phyloP scores from a whole-genome alignment of 2,888 invertebrate genomes.

The Endotricha flammealis region DNA sequence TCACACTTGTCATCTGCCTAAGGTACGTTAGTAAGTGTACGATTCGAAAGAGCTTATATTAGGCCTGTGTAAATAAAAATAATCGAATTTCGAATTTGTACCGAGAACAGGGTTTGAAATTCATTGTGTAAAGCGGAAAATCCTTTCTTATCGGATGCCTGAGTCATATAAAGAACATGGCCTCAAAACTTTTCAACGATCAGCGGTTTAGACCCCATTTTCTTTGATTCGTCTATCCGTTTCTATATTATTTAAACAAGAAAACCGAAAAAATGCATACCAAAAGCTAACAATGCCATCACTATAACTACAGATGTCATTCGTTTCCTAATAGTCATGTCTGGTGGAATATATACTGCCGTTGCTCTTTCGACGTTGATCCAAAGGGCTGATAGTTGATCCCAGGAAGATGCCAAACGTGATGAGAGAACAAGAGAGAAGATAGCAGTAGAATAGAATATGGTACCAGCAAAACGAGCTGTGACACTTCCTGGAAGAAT shows the following conservation, averaged over 20 bases:
- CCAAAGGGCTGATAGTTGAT: conserved; percentile 33
- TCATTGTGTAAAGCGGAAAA: too few relatives aligned
- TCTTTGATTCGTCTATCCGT: too few relatives aligned
- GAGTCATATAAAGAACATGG: too few relatives aligned
- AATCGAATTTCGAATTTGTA: too few relatives aligned
- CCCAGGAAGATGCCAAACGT: conserved; percentile 37
- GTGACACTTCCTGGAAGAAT: conserved; percentile 41
- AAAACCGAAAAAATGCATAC: conserved; percentile 28
- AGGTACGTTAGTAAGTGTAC: too few relatives aligned
- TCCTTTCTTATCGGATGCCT: too few relatives aligned
- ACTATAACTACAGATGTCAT: conserved; percentile 29
- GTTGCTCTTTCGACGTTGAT: conserved; percentile 33
- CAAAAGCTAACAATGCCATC: conserved; percentile 28
- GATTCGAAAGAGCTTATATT: too few relatives aligned
- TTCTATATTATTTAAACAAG: too few relatives aligned
- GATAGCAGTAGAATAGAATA: conserved; percentile 50
- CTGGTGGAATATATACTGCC: conserved; percentile 31
- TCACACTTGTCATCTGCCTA: too few relatives aligned
- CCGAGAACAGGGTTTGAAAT: too few relatives aligned
- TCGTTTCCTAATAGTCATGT: conserved; percentile 32
- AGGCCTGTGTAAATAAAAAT: too few relatives aligned
- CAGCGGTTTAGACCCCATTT: too few relatives aligned
- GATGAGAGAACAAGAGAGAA: conserved; percentile 42
- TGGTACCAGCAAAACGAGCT: conserved; percentile 49
- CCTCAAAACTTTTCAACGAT: not conserved